Base-by-base conservation (phyloP, 2,888 invertebrate genomes). In the Chorisops tibialis region DNA sequence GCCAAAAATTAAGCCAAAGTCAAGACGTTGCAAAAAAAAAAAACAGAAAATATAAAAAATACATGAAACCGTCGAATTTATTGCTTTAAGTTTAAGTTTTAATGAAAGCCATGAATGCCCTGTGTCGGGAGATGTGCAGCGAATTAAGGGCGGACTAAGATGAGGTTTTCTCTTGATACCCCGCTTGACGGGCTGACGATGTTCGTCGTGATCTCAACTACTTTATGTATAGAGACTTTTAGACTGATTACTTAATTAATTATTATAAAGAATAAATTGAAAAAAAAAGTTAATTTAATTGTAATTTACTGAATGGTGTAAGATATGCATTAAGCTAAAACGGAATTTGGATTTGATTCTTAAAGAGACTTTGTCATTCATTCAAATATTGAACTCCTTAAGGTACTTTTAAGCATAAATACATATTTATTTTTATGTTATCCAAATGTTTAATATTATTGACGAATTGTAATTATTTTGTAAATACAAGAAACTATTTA, bases 381-480 rank as follows among this genome's bases (percentile, higher is more conserved):
- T 30, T 30, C 30, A 30, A 30, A 30, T 30, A 30, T 30, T 30
- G 1, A 30, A 30, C 5, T 30, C 30, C 30, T 30, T 16, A 41
- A 45, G 35, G 38, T 59, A 59, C 59, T 48, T 59, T 50, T 48
- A 50, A 60, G 41, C n/a, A 22, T 50, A 49, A n/a, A 18, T 18
- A 60, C 38, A 41, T 60, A 48, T 60, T 60, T 60, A 60, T 60
- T 49, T 60, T 50, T 60, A 39, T 49, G 49, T 60, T 50, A 49
- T 19, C 12, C 1, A 21, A 24, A 16, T 45, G 30, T 58, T 58
- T 58, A 45, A 58, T n/a, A n/a, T 58, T 58, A 52, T 52, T 39
- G 16, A 60, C 7, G 22, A 50, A 61, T 59, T 64, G 64, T 64
- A 64, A 64, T 64, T 59, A 64, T 64, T 64, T 64, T 64, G 64